Evolutionary conservation across 2,888 invertebrate genomes (phyloP), one percentile per base, ranked within the genome.

Genomic region (Isoperla grammatica): DNA sequence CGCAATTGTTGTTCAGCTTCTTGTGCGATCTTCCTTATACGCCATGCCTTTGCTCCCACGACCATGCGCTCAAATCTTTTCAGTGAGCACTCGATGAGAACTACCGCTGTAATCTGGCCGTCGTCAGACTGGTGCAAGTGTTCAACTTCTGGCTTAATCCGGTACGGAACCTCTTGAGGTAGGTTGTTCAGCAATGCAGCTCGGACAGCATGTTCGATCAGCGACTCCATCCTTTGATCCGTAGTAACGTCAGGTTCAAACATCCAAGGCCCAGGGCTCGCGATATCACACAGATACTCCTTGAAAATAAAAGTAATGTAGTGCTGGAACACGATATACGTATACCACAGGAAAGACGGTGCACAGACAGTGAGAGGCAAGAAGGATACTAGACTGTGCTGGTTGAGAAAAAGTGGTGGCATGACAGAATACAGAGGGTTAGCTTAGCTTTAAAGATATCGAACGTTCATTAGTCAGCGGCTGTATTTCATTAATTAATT

Each of bases 101-200:
- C 83, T 0, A 85, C 79, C 11, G 79, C 71, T 48, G 70, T 76
- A 9, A 85, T 74, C 35, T 73, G 74, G 67, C 79, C 82, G 20
- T 53, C 53, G 2, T 37, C 17, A 9, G 39, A 35, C n/a, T 37
- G 12, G 65, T 85, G 82, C 67, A 81, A 84, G 70, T 83, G 84
- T 71, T 90, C 88, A 13, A 93, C 70, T 53, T 77, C 69, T 6
- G 84, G 78, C 61, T 79, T 76, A 2, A 95, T 71, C 42, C 74
- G 78, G 70, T 97, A 97, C 0, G 97, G 97, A 45, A 97, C 81
- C 77, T 96, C 93, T 66, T 91, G 81, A 0, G 87, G 84, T 45
- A 96, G 75, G 69, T 85, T 82, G 70, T 98, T 91, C 61, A 98
- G 73, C 42, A 96, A 79, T 66, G 88, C 88, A 1, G 94, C 91